phyloP scores from a whole-genome alignment of 2,888 invertebrate species.

The Marronus borbonicus region DNA sequence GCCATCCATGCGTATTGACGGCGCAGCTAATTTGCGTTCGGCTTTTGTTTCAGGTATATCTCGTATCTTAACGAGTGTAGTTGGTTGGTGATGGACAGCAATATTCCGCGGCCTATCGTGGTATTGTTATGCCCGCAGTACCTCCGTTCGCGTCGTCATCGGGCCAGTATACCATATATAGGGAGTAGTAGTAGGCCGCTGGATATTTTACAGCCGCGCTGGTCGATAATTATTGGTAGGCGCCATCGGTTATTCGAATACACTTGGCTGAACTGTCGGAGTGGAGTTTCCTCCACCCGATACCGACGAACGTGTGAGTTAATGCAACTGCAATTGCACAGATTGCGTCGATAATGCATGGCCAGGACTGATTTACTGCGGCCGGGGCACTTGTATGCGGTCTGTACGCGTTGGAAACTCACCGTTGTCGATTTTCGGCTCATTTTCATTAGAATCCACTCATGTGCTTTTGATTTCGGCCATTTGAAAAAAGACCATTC shows the following conservation, averaged over 20 bases:
- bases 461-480: slow-evolving; percentile 26
- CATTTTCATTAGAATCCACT: slow-evolving; percentile 41
- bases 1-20: slow-evolving; percentile 28
- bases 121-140: slow-evolving; percentile 25
- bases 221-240: slow-evolving; percentile 59
- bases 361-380: slow-evolving; percentile 58
- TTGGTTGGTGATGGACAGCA: slow-evolving; percentile 23
- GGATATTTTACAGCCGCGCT: slow-evolving; percentile 57
- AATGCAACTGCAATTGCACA: slow-evolving; percentile 64
- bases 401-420: slow-evolving; percentile 35
- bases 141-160: slow-evolving; percentile 13
- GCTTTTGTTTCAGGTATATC: slow-evolving; percentile 47
- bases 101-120: slow-evolving; percentile 39
- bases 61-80: slow-evolving; percentile 46
- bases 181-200: slow-evolving; percentile 33
- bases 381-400: slow-evolving; percentile 55
- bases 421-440: slow-evolving; percentile 43
- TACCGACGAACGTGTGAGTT: slow-evolving; percentile 60
- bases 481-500: neutral
- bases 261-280: slow-evolving; percentile 23
- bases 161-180: neutral
- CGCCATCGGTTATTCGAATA: slow-evolving; percentile 44
- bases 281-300: slow-evolving; percentile 45
- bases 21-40: slow-evolving; percentile 36
- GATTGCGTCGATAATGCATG: slow-evolving; percentile 63